These are phyloP conservation scores for Sminthurides bifidus DNA, from an alignment of 1,140 invertebrate species.

Conservation along the genomic window DNA sequence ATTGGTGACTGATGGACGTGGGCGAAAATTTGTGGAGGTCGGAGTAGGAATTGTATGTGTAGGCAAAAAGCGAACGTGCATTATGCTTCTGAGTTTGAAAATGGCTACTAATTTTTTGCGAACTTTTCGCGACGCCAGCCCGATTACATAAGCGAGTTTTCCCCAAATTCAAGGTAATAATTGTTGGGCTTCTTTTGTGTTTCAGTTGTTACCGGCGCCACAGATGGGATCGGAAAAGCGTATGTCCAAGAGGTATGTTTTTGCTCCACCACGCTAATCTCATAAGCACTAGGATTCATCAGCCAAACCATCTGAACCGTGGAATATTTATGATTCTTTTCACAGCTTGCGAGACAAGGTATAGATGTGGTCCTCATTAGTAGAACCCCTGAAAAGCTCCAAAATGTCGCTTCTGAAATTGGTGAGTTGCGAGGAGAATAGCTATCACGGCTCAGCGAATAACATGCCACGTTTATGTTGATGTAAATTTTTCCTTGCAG, in stretches of 20 bases:
- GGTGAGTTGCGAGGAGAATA: slow-evolving; percentile 41
- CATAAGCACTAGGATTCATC: slow-evolving; percentile 13
- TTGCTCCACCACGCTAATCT: not conserved
- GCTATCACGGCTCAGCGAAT: not conserved
- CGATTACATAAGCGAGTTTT: too few species aligned
- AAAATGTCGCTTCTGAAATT: slow-evolving; percentile 67
- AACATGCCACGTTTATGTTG: not conserved
- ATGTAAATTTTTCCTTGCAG: slow-evolving; percentile 38
- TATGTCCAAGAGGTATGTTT: slow-evolving; percentile 58
- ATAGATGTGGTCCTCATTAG: slow-evolving; percentile 81
- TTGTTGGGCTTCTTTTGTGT: too few species aligned
- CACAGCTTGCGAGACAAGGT: slow-evolving; percentile 64
- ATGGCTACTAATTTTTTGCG: too few species aligned
- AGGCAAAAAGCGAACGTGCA: too few species aligned
- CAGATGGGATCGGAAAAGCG: slow-evolving; percentile 85
- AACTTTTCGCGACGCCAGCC: too few species aligned
- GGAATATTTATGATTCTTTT: too few species aligned
- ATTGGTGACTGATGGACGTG: too few species aligned
- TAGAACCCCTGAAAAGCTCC: slow-evolving; percentile 66
- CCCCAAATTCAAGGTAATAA: too few species aligned
- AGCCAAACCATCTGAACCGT: too few species aligned
- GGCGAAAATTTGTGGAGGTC: too few species aligned
- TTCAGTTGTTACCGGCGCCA: slow-evolving; percentile 72
- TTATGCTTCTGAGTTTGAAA: too few species aligned
- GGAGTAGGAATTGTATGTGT: too few species aligned